A percentile compares a stretch with the other conserved stretches of the same genome.
Evolutionary conservation across 2,797 vertebrate genomes (phyloP).

Genomic region (Liasis olivaceus): DNA sequence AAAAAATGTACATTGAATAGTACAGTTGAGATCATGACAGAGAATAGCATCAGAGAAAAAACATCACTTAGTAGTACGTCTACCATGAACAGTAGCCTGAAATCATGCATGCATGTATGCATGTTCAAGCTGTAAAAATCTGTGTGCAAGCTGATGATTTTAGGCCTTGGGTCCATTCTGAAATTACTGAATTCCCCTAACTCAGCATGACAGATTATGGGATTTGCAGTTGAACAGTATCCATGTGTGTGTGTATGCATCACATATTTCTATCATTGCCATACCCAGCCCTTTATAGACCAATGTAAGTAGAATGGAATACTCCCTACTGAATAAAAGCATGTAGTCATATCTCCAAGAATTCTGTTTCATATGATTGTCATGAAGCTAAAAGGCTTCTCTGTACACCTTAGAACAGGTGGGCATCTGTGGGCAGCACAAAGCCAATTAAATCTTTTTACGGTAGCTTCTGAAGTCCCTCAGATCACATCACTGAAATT

Average conservation of each 20-base stretch:
- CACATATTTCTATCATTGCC: background rate
- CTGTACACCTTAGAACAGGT: background rate
- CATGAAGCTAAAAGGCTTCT: background rate
- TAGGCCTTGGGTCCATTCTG: background rate
- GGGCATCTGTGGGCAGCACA: background rate
- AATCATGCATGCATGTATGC: background rate
- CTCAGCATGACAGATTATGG: background rate
- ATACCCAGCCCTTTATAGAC: background rate
- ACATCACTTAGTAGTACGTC: background rate
- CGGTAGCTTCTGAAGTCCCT: background rate
- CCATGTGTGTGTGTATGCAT: background rate
- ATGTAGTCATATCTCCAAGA: background rate
- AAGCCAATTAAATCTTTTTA: background rate
- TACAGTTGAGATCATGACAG: background rate
- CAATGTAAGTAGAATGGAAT: background rate
- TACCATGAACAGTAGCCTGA: background rate
- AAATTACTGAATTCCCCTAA: background rate
- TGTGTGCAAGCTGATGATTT: background rate
- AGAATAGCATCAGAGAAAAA: background rate
- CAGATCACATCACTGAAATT: background rate
- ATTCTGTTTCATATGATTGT: background rate
- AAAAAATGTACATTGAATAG: background rate
- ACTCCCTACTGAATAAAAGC: background rate
- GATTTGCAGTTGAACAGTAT: background rate
- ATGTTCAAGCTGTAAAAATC: background rate